These are phyloP conservation scores for Drosophila formosana DNA, from an alignment of 2,888 invertebrate genomes.

Conservation along the genomic window DNA sequence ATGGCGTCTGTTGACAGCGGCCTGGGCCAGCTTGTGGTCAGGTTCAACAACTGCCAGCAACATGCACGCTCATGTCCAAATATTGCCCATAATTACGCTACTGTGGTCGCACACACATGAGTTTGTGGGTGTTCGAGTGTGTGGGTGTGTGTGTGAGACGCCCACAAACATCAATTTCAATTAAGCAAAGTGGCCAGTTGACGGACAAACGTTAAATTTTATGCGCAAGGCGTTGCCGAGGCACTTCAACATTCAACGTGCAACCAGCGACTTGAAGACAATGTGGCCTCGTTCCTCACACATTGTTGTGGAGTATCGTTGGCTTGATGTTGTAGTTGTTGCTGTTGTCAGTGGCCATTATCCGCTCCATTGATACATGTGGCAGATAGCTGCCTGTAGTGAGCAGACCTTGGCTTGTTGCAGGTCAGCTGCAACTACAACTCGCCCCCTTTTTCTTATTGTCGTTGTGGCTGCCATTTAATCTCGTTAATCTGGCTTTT, in stretches of 20 bases:
- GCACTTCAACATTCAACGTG: slow-evolving; percentile 9
- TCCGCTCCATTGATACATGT: slow-evolving; percentile 6
- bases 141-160: slow-evolving; percentile 45
- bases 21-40: slow-evolving; percentile 41
- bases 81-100: slow-evolving; percentile 50
- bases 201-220: slow-evolving; percentile 78
- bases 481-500: slow-evolving; percentile 77
- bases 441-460: background rate
- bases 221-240: slow-evolving; percentile 71
- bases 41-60: slow-evolving; percentile 23
- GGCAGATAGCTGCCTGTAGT: background rate
- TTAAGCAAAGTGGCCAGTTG: slow-evolving; percentile 79
- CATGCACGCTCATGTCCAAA: slow-evolving; percentile 25
- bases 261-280: slow-evolving; percentile 53
- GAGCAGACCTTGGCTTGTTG: background rate
- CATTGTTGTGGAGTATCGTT: slow-evolving; percentile 37
- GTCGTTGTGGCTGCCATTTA: slow-evolving; percentile 56
- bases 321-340: slow-evolving; percentile 20
- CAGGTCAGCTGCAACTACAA: slow-evolving; percentile 3
- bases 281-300: slow-evolving; percentile 27
- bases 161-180: slow-evolving; percentile 80
- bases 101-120: slow-evolving; percentile 31
- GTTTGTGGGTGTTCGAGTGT: background rate
- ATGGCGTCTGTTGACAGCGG: slow-evolving; percentile 38
- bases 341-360: slow-evolving; percentile 17